These are phyloP conservation scores for Percopsis omiscomaycus DNA, from an alignment of 2,797 vertebrate genomes.

Conservation along the genomic window DNA sequence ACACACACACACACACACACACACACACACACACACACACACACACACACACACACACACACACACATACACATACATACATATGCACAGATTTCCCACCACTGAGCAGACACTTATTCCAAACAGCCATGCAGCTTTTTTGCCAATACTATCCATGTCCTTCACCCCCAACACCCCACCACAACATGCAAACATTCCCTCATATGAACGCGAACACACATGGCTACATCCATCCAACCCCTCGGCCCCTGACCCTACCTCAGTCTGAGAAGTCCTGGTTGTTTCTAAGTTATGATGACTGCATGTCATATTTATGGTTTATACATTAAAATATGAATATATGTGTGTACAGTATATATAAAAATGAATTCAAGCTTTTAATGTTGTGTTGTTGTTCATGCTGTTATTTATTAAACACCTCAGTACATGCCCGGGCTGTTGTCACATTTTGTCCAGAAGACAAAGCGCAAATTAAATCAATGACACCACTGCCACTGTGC, in stretches of 20 bases:
- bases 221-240: conserved; percentile 45
- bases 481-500: conserved; percentile 22
- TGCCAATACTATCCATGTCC: conserved; percentile 73
- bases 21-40: conserved; percentile 6
- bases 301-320: conserved; percentile 99
- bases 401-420: conserved; percentile 99
- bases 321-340: conserved; percentile 89
- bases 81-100: conserved; percentile 1
- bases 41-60: conserved; percentile 16
- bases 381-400: conserved; percentile 75
- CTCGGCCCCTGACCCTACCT: conserved; percentile 81
- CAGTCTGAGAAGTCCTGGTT: conserved; percentile 93
- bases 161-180: conserved; percentile 19
- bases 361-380: conserved; percentile 78
- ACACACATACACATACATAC: not conserved
- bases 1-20: conserved; percentile 10
- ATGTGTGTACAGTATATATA: conserved; percentile 76
- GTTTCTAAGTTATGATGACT: conserved; percentile 97
- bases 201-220: conserved; percentile 32
- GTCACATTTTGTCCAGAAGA: conserved; percentile 22
- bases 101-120: conserved; percentile 57
- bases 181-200: conserved; percentile 3
- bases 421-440: conserved; percentile 76
- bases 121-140: conserved; percentile 72
- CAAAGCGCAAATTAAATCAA: not conserved